Conservation (phyloP, 2,888 invertebrate species). For the Pammene fasciana region DNA sequence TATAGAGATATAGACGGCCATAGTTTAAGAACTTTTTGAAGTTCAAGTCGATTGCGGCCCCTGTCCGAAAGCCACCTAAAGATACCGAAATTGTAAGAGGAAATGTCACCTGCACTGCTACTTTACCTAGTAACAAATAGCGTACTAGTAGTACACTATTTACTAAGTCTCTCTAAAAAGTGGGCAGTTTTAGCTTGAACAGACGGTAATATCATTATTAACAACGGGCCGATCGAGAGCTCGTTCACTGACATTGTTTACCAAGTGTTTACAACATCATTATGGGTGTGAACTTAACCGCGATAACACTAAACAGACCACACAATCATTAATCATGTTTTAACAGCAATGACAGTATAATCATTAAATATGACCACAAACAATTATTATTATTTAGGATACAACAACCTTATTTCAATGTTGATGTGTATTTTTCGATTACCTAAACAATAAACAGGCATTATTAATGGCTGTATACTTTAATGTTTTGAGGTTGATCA, state of each 20-base stretch:
- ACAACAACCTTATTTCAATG: neutral
- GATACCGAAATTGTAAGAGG: too few relatives aligned
- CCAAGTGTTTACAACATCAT: slow-evolving; percentile 9
- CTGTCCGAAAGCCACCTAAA: too few relatives aligned
- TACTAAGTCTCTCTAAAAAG: too few relatives aligned
- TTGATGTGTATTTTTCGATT: neutral
- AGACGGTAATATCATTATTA: neutral
- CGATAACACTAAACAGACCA: slow-evolving; percentile 3
- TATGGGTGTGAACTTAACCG: neutral
- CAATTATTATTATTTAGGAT: slow-evolving; percentile 1
- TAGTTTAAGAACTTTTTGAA: too few relatives aligned
- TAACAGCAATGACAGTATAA: slow-evolving; percentile 4
- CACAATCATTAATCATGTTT: neutral
- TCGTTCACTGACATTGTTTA: slow-evolving; percentile 13
- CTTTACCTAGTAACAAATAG: too few relatives aligned
- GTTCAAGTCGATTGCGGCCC: too few relatives aligned
- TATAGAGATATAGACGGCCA: too few relatives aligned
- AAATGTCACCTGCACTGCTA: too few relatives aligned
- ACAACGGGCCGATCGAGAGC: neutral
- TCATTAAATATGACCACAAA: neutral
- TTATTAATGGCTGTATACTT: neutral
- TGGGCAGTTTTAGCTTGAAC: too few relatives aligned
- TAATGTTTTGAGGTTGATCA: too few relatives aligned
- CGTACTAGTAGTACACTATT: too few relatives aligned
- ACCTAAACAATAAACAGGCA: neutral